phyloP scores from a whole-genome alignment of 2,113 vertebrate genomes.

The Lethenteron camtschaticum region DNA sequence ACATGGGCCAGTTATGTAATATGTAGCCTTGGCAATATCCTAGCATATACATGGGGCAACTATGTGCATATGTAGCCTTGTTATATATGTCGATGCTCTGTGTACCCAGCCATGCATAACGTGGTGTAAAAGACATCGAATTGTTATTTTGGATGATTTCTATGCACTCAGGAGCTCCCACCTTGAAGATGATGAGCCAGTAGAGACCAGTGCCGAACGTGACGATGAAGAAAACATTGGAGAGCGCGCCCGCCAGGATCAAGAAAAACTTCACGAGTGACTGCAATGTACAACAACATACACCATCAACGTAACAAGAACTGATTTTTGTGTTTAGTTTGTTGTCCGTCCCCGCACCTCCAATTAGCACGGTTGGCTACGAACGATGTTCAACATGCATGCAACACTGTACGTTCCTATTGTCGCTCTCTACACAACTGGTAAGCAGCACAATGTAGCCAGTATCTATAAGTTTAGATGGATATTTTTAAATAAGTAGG shows the following conservation, averaged over 20 bases:
- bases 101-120: too few species aligned
- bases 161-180: neutral
- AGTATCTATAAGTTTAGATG: too few species aligned
- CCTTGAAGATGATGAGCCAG: constrained; percentile 15
- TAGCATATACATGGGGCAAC: too few species aligned
- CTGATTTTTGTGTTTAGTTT: neutral
- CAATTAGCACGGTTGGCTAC: neutral
- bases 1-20: too few species aligned
- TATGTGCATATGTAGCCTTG: too few species aligned
- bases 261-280: constrained; percentile 13
- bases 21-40: too few species aligned
- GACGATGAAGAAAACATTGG: constrained; percentile 12
- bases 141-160: too few species aligned
- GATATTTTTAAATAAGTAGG: too few species aligned
- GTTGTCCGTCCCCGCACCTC: neutral
- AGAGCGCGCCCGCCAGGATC: constrained; percentile 13
- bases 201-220: constrained; percentile 13
- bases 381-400: too few species aligned
- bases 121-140: too few species aligned
- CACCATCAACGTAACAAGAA: neutral
- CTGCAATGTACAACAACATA: constrained; percentile 6
- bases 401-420: too few species aligned
- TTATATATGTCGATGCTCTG: too few species aligned
- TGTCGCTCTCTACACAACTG: neutral
- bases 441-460: neutral